Percentiles rank a stretch among this genome's conserved stretches.
These are phyloP conservation scores for Eurosta solidaginis DNA, from an alignment of 1,140 invertebrate species.

Conservation along the genomic window DNA sequence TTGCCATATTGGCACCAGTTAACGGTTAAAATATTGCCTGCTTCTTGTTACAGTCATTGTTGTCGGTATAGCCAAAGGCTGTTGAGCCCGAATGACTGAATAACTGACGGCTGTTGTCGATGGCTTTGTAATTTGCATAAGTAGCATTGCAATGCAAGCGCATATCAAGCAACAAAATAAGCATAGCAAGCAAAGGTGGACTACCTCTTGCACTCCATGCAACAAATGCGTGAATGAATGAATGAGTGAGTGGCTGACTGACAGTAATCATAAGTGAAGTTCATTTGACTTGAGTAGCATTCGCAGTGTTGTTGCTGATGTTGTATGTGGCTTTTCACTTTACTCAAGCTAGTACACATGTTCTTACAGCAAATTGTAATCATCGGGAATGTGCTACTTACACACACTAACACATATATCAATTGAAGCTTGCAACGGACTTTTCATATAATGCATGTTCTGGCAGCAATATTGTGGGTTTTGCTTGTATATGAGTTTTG, in stretches of 20 bases:
- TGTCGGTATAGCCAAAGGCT: neutral
- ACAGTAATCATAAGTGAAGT: slow-evolving; percentile 28
- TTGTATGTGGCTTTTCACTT: slow-evolving; percentile 7
- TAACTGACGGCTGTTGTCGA: neutral
- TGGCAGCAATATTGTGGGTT: neutral
- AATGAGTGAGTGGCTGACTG: neutral
- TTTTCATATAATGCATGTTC: neutral
- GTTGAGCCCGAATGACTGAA: neutral
- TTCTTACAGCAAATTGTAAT: slow-evolving; percentile 21
- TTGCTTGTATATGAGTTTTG: neutral
- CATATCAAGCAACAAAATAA: neutral
- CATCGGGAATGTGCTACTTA: neutral
- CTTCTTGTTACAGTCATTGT: neutral
- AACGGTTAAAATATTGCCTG: neutral
- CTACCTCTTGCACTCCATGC: neutral
- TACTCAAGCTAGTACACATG: slow-evolving; percentile 12
- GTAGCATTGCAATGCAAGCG: slow-evolving; percentile 32
- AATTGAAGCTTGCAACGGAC: neutral
- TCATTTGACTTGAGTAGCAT: slow-evolving; percentile 13
- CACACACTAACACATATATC: too few species aligned
- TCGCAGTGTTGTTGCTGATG: neutral
- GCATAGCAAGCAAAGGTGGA: neutral
- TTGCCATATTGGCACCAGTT: slow-evolving; percentile 18
- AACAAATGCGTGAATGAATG: neutral
- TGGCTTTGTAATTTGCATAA: slow-evolving; percentile 35